phyloP scores from a whole-genome alignment of 2,888 invertebrate species.

The Yponomeuta sedellus region DNA sequence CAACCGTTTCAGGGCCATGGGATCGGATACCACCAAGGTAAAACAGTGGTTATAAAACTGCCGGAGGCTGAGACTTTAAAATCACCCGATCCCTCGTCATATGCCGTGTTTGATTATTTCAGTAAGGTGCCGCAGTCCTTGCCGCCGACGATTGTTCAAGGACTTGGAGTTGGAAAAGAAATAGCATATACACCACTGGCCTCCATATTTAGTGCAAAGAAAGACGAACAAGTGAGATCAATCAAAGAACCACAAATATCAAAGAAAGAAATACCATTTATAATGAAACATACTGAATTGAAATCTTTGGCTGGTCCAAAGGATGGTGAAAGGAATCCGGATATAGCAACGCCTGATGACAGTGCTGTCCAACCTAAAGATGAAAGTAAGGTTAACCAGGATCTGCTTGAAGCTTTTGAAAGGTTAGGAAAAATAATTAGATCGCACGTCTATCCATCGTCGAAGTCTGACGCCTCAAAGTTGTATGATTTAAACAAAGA shows the following conservation, averaged over 20 bases:
- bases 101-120: slow-evolving; percentile 64
- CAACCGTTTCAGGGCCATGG: slow-evolving; percentile 66
- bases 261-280: background rate
- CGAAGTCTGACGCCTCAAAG: background rate
- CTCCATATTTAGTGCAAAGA: background rate
- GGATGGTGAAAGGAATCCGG: background rate
- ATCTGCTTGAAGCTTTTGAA: slow-evolving; percentile 35
- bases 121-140: slow-evolving; percentile 59
- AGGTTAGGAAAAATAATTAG: slow-evolving; percentile 40
- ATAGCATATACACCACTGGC: slow-evolving; percentile 32
- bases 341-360: background rate
- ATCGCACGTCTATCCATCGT: slow-evolving; percentile 39
- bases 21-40: slow-evolving; percentile 70
- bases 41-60: slow-evolving; percentile 64
- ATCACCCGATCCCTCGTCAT: slow-evolving; percentile 46
- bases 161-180: slow-evolving; percentile 45
- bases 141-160: slow-evolving; percentile 47
- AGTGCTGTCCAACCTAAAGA: background rate
- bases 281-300: background rate
- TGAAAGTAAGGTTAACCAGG: slow-evolving; percentile 11
- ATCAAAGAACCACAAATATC: background rate
- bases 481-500: slow-evolving; percentile 26
- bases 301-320: background rate
- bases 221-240: background rate
- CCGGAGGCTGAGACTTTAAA: slow-evolving; percentile 51